Conservation (phyloP, 2,113 vertebrate genomes). For the Poeciliopsis turrubarensis region DNA sequence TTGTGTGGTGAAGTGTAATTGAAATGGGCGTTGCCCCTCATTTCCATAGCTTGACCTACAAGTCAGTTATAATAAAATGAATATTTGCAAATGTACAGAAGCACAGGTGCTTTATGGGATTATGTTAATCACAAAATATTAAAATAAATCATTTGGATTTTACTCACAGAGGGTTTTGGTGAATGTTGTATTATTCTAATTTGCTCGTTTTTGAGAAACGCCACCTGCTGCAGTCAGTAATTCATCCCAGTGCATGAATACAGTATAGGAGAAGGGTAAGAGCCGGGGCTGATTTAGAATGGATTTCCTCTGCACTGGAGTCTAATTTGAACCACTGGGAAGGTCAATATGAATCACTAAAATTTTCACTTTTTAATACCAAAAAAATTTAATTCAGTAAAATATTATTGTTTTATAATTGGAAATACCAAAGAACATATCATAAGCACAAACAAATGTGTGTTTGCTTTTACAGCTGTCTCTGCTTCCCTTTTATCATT, state of each 20-base stretch:
- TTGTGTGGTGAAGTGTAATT: slow-evolving; percentile 43
- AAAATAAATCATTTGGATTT: slow-evolving; percentile 44
- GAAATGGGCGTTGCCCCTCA: slow-evolving; percentile 48
- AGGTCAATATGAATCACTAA: slow-evolving; percentile 38
- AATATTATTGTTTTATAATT: slow-evolving; percentile 25
- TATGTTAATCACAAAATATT: slow-evolving; percentile 55
- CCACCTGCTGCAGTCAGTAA: slow-evolving; percentile 24
- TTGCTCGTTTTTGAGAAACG: slow-evolving; percentile 22
- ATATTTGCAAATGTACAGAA: slow-evolving; percentile 50
- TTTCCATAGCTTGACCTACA: slow-evolving; percentile 64
- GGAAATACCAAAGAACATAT: background rate
- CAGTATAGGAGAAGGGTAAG: slow-evolving; percentile 14
- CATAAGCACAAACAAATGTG: background rate
- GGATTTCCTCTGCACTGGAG: slow-evolving; percentile 25
- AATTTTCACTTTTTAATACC: slow-evolving; percentile 54
- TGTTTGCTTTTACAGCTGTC: background rate
- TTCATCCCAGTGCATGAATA: slow-evolving; percentile 36
- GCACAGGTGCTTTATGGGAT: slow-evolving; percentile 41
- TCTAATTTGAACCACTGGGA: slow-evolving; percentile 50
- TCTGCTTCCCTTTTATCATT: slow-evolving; percentile 44
- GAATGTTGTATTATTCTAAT: slow-evolving; percentile 33
- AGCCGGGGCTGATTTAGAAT: slow-evolving; percentile 27
- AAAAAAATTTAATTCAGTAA: slow-evolving; percentile 33
- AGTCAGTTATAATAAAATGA: slow-evolving; percentile 52
- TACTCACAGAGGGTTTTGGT: slow-evolving; percentile 5